These are phyloP conservation scores for Sesia bembeciformis DNA, from an alignment of 2,888 invertebrate genomes.

Conservation along the genomic window DNA sequence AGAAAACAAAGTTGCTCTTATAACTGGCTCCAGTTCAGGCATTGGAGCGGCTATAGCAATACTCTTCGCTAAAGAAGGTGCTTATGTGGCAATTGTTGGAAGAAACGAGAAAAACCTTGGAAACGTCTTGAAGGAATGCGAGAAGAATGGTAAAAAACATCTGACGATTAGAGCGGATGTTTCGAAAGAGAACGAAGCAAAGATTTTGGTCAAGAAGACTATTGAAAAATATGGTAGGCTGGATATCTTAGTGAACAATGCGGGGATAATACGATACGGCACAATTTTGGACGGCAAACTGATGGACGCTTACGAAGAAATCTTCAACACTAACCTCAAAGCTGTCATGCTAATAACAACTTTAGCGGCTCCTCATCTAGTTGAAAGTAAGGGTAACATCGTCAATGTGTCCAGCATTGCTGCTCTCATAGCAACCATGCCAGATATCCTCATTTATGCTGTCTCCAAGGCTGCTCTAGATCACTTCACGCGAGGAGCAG, in stretches of 20 bases:
- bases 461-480: slow-evolving; percentile 9
- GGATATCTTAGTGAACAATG: slow-evolving; percentile 13
- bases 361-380: slow-evolving; percentile 7
- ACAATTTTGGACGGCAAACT: background rate
- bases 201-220: slow-evolving; percentile 20
- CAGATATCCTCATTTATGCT: slow-evolving; percentile 2
- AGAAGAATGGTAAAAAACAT: slow-evolving; percentile 14
- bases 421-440: background rate
- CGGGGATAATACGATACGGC: background rate
- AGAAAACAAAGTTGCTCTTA: slow-evolving; percentile 63
- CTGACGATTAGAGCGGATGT: slow-evolving; percentile 26
- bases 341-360: slow-evolving; percentile 5
- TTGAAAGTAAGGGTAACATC: slow-evolving; percentile 9
- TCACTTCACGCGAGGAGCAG: slow-evolving; percentile 8
- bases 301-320: slow-evolving; percentile 4
- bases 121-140: slow-evolving; percentile 50
- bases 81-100: slow-evolving; percentile 75
- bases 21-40: slow-evolving; percentile 80
- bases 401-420: slow-evolving; percentile 7
- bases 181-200: slow-evolving; percentile 21
- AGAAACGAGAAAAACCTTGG: slow-evolving; percentile 78
- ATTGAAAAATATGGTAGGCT: slow-evolving; percentile 24
- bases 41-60: slow-evolving; percentile 80
- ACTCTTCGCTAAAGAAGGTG: slow-evolving; percentile 76
- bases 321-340: slow-evolving; percentile 8